These are phyloP conservation scores for Malurus elegans DNA, from an alignment of 2,113 vertebrate genomes.

Conservation along the genomic window DNA sequence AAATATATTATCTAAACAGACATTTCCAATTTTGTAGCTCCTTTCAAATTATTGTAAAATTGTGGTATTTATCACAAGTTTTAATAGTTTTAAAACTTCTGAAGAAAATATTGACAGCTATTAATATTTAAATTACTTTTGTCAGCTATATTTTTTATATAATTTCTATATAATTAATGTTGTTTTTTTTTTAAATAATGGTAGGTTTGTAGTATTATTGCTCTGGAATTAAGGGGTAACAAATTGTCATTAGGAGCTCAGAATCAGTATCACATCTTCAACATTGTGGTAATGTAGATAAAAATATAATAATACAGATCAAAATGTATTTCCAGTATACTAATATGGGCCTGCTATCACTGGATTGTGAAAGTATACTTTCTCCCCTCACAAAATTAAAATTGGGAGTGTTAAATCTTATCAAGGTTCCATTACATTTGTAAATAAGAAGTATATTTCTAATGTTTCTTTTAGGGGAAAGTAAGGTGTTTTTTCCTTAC, in stretches of 20 bases:
- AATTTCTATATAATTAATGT: background rate
- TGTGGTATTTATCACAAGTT: background rate
- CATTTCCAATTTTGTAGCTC: background rate
- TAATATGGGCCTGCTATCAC: background rate
- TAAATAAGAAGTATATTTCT: background rate
- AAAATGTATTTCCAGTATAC: background rate
- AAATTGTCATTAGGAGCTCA: background rate
- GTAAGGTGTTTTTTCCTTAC: background rate
- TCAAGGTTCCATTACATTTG: background rate
- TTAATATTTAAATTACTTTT: background rate
- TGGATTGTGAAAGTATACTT: background rate
- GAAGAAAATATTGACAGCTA: background rate
- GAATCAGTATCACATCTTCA: background rate
- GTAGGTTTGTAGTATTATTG: background rate
- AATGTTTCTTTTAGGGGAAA: background rate
- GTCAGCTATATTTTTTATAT: background rate
- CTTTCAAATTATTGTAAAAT: background rate
- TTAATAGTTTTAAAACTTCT: background rate
- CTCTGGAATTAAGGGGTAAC: background rate
- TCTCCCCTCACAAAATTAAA: background rate
- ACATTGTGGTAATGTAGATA: background rate
- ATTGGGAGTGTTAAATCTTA: background rate
- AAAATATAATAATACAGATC: background rate
- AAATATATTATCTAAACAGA: background rate
- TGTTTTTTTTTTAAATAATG: background rate